Evolutionary conservation across 2,797 vertebrate genomes (phyloP).

Genomic region (Eptatretus atami): DNA sequence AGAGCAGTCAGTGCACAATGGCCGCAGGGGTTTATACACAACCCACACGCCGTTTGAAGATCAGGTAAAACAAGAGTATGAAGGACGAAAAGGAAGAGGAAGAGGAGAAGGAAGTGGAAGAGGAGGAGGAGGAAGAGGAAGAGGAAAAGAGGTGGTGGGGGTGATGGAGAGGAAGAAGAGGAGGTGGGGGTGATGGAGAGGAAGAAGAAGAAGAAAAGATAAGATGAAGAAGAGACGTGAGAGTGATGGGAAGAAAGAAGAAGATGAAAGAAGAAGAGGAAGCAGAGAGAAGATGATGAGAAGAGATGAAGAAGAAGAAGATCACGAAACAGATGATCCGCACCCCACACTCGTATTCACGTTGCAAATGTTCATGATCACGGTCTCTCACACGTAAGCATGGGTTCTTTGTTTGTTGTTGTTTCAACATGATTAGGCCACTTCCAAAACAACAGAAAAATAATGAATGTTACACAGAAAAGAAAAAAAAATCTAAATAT

Average conservation of each 20-base stretch:
- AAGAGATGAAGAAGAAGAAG: background rate
- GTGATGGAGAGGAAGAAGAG: background rate
- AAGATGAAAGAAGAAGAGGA: background rate
- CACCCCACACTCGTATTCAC: too few relatives aligned
- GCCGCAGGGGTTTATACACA: too few relatives aligned
- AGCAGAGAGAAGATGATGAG: background rate
- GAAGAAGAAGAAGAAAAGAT: background rate
- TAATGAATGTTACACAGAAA: too few relatives aligned
- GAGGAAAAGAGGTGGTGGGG: background rate
- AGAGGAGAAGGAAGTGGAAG: background rate
- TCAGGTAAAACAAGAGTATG: background rate
- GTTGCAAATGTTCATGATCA: too few relatives aligned
- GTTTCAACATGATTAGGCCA: too few relatives aligned
- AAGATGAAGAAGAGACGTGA: background rate
- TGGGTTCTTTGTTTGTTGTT: too few relatives aligned
- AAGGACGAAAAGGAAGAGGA: background rate
- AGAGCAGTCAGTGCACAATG: too few relatives aligned
- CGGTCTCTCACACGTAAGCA: too few relatives aligned
- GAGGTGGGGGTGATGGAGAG: background rate
- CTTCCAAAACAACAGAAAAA: too few relatives aligned
- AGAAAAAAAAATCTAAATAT: too few relatives aligned
- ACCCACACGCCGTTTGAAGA: too few relatives aligned
- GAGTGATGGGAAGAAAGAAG: background rate
- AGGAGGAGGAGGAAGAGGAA: background rate
- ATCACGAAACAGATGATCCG: too few relatives aligned